Evolutionary conservation across 2,888 invertebrate genomes (phyloP), one percentile per base, ranked within the genome.

Genomic region (Diarsia dahlii): DNA sequence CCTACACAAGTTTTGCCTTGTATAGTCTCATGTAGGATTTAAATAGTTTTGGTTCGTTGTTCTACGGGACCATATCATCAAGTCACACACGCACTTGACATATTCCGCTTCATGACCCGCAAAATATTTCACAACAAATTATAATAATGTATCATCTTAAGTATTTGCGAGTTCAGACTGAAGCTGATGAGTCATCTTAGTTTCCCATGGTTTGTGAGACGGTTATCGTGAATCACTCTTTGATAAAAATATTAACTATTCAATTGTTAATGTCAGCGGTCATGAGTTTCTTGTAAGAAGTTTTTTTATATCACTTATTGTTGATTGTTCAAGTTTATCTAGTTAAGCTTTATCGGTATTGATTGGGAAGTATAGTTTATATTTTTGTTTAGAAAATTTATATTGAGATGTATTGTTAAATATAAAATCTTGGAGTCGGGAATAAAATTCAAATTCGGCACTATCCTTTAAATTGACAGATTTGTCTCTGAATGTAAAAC

Each of bases 221-320:
- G 39, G 18, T 60, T 9, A 63, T 45, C 66, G 66, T 83, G 82
- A 83, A 84, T 83, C 82, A 82, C 64, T 69, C 48, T 78, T 78
- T 74, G 71, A 84, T 84, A 83, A 81, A 84, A 83, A 84, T 82
- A 84, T 58, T 69, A 69, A 81, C 62, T 83, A 74, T 83, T 71
- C 77, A 80, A 73, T 77, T 77, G 74, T 56, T 84, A 83, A 83
- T 83, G 84, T 83, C 84, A 84, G 64, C 18, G 81, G 45, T 75
- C 63, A 58, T 34, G 34, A 63, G 64, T 75, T 83, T 75, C 73
- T 83, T 83, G 68, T n/a, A n/a, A 5, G 18, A 6, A 34, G 39
- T 39, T 76, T 82, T 82, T 82, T 82, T 82, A 63, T 74, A 39
- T 50, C 34, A 20, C 15, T 50, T 50, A 28, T 52, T 70, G 54